Evolutionary conservation across 2,888 invertebrate genomes (phyloP).

Genomic region (Pasiphila rectangulata): DNA sequence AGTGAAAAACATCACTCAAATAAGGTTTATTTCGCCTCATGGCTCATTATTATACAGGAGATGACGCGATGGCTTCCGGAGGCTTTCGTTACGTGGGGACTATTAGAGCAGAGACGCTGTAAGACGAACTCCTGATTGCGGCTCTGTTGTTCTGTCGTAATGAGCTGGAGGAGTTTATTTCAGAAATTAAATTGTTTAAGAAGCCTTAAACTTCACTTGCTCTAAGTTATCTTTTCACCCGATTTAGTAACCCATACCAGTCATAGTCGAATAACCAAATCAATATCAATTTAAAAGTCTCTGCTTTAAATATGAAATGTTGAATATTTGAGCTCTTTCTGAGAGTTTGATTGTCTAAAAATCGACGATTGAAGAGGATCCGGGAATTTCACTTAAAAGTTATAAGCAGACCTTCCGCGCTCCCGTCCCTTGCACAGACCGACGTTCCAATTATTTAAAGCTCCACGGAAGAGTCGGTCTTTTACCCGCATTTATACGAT

Average conservation of each 20-base stretch:
- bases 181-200: no score
- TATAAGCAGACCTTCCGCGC: constrained; percentile 7
- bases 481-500: no score
- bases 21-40: constrained; percentile 1
- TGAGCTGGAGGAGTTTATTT: no score
- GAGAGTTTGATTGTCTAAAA: constrained; percentile 13
- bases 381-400: constrained; percentile 35
- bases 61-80: not conserved
- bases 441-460: no score
- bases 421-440: not conserved
- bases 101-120: no score
- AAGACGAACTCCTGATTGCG: no score
- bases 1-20: constrained; percentile 11
- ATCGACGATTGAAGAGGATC: constrained; percentile 10
- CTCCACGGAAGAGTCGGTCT: no score
- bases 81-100: no score
- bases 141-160: no score
- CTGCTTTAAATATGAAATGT: constrained; percentile 15
- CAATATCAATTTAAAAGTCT: constrained; percentile 10
- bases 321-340: constrained; percentile 9
- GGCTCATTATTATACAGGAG: constrained; percentile 6
- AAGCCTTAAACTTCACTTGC: no score
- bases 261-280: not conserved
- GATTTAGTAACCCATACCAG: no score
- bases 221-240: no score